Base-by-base conservation (phyloP, 2,113 vertebrate species). In the Aramus guarauna region DNA sequence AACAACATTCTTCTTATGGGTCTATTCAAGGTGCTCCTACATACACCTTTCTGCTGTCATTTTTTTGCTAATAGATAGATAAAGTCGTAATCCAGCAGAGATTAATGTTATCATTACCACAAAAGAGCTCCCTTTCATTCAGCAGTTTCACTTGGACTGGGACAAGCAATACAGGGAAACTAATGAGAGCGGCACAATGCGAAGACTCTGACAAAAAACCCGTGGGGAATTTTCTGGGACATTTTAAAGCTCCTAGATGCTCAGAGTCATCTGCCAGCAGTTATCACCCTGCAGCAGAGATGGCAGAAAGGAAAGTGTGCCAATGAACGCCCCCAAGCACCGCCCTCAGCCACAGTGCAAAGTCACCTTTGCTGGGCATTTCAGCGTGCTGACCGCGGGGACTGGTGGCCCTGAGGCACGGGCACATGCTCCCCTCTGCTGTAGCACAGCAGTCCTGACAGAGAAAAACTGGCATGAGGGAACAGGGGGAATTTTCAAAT, bases 391-490 rank as follows among this genome's bases (percentile, higher is more conserved):
- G 3, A 0, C 22, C 21, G 22, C 29, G 62, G 60, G n/a, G 85
- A 23, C 24, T 11, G 3, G 9, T 16, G 12, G n/a, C 52, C 32
- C 83, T 0, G 3, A 63, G 26, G 76, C 68, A 45, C 0, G 0
- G 67, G 9, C 14, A 66, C 0, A 0, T 9, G n/a, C 18, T 94
- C 47, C 21, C 29, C 91, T 29, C 59, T 5, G 6, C 48, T 24
- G 32, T 9, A 53, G 32, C 36, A 37, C 41, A 39, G 56, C 26
- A 55, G 52, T 2, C 19, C 66, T 15, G 18, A 43, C 12, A 89
- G 32, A 47, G 41, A 29, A 58, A 53, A 81, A 19, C 17, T 9
- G 26, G 17, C 13, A 14, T 15, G 41, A 72, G 22, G 20, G 9
- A 69, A 22, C 9, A 30, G 12, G 8, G 18, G 5, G 4, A 32